phyloP scores from a whole-genome alignment of 2,888 invertebrate genomes.

The Parelbella ahira region DNA sequence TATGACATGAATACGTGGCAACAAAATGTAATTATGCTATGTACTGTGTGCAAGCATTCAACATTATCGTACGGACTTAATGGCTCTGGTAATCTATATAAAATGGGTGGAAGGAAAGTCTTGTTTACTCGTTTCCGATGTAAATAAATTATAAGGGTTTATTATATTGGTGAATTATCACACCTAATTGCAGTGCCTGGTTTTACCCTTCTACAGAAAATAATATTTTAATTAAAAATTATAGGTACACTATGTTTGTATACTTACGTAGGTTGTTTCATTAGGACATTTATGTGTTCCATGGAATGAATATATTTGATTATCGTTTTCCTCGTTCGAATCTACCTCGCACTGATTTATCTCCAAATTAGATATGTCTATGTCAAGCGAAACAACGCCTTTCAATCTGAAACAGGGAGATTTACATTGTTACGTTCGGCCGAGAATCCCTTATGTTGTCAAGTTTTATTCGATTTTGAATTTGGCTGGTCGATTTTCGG shows the following conservation, averaged over 20 bases:
- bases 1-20: no score
- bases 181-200: no score
- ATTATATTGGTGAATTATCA: no score
- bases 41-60: no score
- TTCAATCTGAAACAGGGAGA: slow-evolving; percentile 52
- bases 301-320: slow-evolving; percentile 89
- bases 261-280: slow-evolving; percentile 87
- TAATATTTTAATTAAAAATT: no score
- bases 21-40: no score
- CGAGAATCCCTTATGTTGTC: slow-evolving; percentile 13
- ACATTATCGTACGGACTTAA: no score
- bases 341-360: slow-evolving; percentile 91
- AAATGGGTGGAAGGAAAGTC: no score
- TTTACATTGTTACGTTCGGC: slow-evolving; percentile 3
- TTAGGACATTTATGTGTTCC: slow-evolving; percentile 95
- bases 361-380: slow-evolving; percentile 89
- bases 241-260: background rate
- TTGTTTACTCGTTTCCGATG: no score
- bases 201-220: no score
- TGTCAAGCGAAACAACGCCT: slow-evolving; percentile 83
- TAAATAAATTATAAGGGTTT: no score
- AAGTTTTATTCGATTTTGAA: slow-evolving; percentile 19
- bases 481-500: slow-evolving; percentile 18
- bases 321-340: slow-evolving; percentile 50
- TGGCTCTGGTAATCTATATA: no score